phyloP scores from a whole-genome alignment of 2,113 vertebrate genomes.

The Erinaceus europaeus region DNA sequence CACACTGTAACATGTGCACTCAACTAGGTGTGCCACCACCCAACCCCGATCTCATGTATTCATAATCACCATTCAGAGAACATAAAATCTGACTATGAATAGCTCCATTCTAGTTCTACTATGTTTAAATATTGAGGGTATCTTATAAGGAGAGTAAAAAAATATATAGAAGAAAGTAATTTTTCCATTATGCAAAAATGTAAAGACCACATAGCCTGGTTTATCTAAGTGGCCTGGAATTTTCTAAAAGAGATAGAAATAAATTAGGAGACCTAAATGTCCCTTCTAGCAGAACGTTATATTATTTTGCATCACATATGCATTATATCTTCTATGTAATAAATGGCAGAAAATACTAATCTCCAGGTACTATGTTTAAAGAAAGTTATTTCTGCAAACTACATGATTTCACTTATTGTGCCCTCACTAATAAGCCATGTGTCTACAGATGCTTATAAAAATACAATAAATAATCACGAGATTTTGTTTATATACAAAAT shows the following conservation, averaged over 20 bases:
- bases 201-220: neutral
- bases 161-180: neutral
- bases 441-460: too few relatives aligned
- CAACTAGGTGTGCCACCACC: too few relatives aligned
- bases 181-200: neutral
- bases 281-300: neutral
- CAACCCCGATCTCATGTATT: too few relatives aligned
- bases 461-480: constrained; percentile 16
- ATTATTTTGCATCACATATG: neutral
- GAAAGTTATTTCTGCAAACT: neutral
- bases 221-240: neutral
- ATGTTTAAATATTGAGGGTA: neutral
- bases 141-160: neutral
- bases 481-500: neutral
- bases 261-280: neutral
- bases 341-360: neutral
- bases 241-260: neutral
- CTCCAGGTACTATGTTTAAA: neutral
- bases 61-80: constrained; percentile 13
- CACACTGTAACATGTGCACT: too few relatives aligned
- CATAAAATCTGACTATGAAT: neutral
- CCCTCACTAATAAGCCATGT: too few relatives aligned
- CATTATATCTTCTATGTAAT: neutral
- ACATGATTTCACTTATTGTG: neutral
- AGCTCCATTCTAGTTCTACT: neutral